Base-by-base conservation (phyloP, 2,888 invertebrate species). In the Orthosia cruda region DNA sequence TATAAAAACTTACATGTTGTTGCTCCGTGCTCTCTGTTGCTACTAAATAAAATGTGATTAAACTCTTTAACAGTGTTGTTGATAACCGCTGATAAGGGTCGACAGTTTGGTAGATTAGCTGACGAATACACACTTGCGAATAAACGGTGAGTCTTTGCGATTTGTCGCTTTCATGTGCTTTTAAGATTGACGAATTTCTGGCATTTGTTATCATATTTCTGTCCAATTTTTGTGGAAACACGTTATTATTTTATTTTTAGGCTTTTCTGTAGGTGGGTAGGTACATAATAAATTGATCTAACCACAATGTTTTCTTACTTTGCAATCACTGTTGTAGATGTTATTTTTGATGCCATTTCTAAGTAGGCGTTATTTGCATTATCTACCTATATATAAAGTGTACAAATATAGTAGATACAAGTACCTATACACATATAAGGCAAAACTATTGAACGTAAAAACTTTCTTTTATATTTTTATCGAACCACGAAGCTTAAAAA, bases 41-140 rank as follows among this genome's bases (percentile, higher is more conserved):
- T 82, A 82, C 82, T 84, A 84, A 83, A 75, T 63, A 66, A 74
- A 80, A 75, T 79, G 61, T 68, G 68, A 81, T 83, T 83, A 67
- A 58, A 78, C 57, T 75, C 49, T 52, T 74, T 54, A 61, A 65
- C 58, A 71, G 16, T 54, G n/a, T 55, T 49, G 61, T 61, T 78
- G 87, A 87, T 87, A 87, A 84, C 73, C 11, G 26, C 63, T 83
- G 86, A 87, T 87, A 87, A 87, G 40, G 69, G 59, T 50, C 63
- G 47, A 59, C 23, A 12, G 45, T 62, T 59, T 49, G 55, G 5
- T n/a, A 76, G 87, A 83, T 85, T 80, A 87, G 66, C 18, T 15
- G 58, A 23, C 45, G 54, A 20, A 11, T 59, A 18, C 26, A 84
- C 64, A 71, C 71, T 16, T 69, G 84, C 82, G 75, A 82, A 23